A percentile compares a stretch with the other conserved stretches of the same genome.
phyloP scores from a whole-genome alignment of 2,797 vertebrate genomes.

The Prionace glauca region DNA sequence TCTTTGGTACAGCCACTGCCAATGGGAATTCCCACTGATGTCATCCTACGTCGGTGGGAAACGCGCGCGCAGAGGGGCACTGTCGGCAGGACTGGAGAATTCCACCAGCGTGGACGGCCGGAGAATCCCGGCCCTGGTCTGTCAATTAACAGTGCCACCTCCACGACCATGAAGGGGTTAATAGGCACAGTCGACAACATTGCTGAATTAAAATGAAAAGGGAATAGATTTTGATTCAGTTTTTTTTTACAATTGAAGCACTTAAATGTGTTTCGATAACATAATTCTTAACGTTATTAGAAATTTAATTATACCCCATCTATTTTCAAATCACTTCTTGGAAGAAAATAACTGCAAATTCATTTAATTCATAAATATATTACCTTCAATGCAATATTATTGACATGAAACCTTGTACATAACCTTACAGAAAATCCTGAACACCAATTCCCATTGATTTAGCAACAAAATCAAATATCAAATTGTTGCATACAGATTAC shows the following conservation, averaged over 20 bases:
- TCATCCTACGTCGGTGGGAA: no score
- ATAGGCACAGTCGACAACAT: neutral
- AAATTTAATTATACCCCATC: neutral
- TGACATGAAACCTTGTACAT: neutral
- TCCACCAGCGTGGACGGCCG: no score
- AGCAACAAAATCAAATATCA: neutral
- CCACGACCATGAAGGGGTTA: neutral
- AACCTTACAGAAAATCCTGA: neutral
- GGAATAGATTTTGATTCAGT: neutral
- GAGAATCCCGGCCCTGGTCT: neutral
- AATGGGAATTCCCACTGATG: no score
- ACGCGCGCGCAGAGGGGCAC: no score
- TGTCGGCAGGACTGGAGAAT: no score
- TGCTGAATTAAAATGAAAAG: neutral
- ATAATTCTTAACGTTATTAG: neutral
- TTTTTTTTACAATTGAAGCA: neutral
- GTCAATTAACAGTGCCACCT: neutral
- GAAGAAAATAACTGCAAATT: neutral
- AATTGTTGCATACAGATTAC: neutral
- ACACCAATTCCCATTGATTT: neutral
- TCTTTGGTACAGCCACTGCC: no score
- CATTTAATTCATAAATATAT: constrained; percentile 18
- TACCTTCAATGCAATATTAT: neutral
- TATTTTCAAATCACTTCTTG: neutral
- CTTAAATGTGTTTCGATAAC: neutral